phyloP scores from a whole-genome alignment of 1,140 invertebrate species.

The Drosophila setifemur region DNA sequence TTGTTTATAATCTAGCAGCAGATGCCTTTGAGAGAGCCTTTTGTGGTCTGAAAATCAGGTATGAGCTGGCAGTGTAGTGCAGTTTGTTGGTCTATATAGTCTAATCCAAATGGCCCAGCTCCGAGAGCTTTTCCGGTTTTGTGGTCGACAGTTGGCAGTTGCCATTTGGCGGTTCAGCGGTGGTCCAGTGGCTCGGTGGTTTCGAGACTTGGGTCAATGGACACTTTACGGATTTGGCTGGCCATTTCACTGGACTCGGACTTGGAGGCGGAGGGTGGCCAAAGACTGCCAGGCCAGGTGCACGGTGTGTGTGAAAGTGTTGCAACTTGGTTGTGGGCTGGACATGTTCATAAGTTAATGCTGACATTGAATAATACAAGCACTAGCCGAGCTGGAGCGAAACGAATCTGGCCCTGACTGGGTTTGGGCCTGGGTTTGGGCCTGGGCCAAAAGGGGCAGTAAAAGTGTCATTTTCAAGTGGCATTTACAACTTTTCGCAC shows the following conservation, averaged over 20 bases:
- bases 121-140: slow-evolving; percentile 58
- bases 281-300: background rate
- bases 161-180: slow-evolving; percentile 3
- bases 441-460: slow-evolving; percentile 45
- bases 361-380: slow-evolving; percentile 78
- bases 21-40: slow-evolving; percentile 55
- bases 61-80: background rate
- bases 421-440: slow-evolving; percentile 34
- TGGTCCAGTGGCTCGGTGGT: slow-evolving; percentile 4
- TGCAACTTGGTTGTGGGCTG: slow-evolving; percentile 46
- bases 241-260: slow-evolving; percentile 55
- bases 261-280: background rate
- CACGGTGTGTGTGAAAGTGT: slow-evolving; percentile 75
- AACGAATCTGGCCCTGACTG: background rate
- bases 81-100: slow-evolving; percentile 22
- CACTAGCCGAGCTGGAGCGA: background rate
- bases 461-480: slow-evolving; percentile 48
- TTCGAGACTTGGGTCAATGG: slow-evolving; percentile 61
- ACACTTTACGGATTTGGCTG: slow-evolving; percentile 75
- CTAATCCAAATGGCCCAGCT: slow-evolving; percentile 6
- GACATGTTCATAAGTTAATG: slow-evolving; percentile 40
- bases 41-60: slow-evolving; percentile 56
- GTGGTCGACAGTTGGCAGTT: slow-evolving; percentile 6
- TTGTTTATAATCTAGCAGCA: background rate
- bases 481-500: slow-evolving; percentile 50